Base-by-base conservation (phyloP, 2,113 vertebrate species). In the Chiloscyllium plagiosum region DNA sequence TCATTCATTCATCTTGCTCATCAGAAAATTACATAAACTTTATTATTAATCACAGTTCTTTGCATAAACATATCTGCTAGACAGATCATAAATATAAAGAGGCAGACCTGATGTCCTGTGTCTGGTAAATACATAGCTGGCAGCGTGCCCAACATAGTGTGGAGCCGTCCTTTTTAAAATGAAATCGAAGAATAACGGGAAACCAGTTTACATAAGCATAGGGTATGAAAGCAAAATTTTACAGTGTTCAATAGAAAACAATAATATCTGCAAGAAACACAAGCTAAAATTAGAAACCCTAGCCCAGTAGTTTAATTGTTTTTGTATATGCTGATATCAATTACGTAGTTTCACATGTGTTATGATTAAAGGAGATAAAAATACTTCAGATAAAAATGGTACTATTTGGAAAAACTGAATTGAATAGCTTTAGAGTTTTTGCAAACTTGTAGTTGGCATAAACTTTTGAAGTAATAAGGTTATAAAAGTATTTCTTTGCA, bases 181-280 rank as follows among this genome's bases (percentile, higher is more conserved):
- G 94, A 42, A 72, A 95, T 70, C 8, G 69, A 95, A 95, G 94
- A 95, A 95, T 95, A 26, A 52, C 37, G 42, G 94, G 94, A 95
- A 95, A 70, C 24, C 94, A 95, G 66, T 72, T 95, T 95, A 95
- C 69, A 95, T 72, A 95, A 95, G 69, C 94, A 29, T 47, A 95
- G 94, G 2, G 37, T 33, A 72, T 95, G 68, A 95, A 95, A 95
- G 87, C 52, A 61, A 61, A 56, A 61, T 22, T 8, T 29, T 13
- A 95, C 47, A 70, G 17, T 29, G 69, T 72, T 61, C 94, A 70
- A 95, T 68, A 95, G 94, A 72, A 72, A 95, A 95, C 68, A 95
- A 70, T 95, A 72, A 72, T 95, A 95, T 95, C 94, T 95, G 19
- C 94, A 76, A 95, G 68, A 95, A 95, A 95, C 94, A 72, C 69